Evolutionary conservation across 2,797 vertebrate species (phyloP).

Genomic region (Australoheros facetus): DNA sequence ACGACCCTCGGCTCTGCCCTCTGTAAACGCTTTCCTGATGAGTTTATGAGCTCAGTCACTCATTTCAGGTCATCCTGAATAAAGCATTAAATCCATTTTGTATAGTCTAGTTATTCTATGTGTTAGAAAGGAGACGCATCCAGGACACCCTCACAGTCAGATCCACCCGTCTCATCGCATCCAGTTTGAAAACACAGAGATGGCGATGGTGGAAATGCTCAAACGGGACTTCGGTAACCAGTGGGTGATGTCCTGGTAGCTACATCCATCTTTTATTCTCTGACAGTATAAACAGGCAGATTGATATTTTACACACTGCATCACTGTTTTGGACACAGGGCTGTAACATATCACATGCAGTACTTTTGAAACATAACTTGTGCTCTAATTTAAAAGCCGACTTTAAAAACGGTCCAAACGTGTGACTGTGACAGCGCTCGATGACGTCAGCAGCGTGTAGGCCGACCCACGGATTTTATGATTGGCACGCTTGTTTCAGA

Average conservation of each 20-base stretch:
- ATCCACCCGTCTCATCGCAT: neutral
- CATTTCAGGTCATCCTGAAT: neutral
- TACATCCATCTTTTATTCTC: neutral
- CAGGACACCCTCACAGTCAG: neutral
- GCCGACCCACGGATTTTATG: neutral
- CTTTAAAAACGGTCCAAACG: neutral
- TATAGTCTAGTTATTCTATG: neutral
- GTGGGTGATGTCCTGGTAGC: neutral
- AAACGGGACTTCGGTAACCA: neutral
- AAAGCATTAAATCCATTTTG: neutral
- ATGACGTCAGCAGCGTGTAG: neutral
- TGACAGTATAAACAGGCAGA: no score
- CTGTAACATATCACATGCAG: neutral
- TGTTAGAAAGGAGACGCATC: neutral
- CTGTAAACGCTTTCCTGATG: neutral
- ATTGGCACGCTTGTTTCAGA: neutral
- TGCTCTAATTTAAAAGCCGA: neutral
- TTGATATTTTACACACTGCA: neutral
- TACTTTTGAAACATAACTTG: neutral
- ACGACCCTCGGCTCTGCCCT: neutral
- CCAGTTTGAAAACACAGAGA: neutral
- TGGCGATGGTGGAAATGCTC: fast-evolving
- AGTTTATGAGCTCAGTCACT: neutral
- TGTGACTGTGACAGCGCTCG: neutral
- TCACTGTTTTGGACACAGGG: fast-evolving